Base-by-base conservation (phyloP, 2,797 vertebrate species). In the Megalops cyprinoides region DNA sequence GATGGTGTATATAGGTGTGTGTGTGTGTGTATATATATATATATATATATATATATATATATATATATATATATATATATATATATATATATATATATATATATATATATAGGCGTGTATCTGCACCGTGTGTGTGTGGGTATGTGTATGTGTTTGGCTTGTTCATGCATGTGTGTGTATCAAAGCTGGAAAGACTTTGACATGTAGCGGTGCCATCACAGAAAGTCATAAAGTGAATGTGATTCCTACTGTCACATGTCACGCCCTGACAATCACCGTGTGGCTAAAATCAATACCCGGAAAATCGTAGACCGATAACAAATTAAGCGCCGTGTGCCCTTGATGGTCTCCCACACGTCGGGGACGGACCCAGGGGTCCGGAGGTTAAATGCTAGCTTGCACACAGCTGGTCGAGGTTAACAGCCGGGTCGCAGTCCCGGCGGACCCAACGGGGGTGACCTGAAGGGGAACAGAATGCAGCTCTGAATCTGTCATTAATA, bases 401-500 rank as follows among this genome's bases (percentile, higher is more conserved):
- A 39, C 37, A 6, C 20, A 58, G 42, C 69, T 2, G n/a, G 78
- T 55, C 67, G 46, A 53, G 51, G 48, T 51, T 42, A 78, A 49
- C 77, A 69, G 65, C 49, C 37, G 49, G 12, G 12, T 15, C 2
- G 20, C 31, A 5, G 34, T 79, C 51, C 65, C 51, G 20, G 7
- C 2, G 3, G 78, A 73, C 48, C 7, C 15, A 0, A 60, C 9
- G 8, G n/a, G 14, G 14, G 23, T 44, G 10, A 37, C 20, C 42
- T 48, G 25, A 25, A 62, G 49, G 55, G 44, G 42, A 23, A 71
- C 20, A 39, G 14, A 10, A 31, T 58, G n/a, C n/a, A 28, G 20
- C 77, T 37, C 28, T 34, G n/a, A 44, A 42, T 42, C 9, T 34
- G 12, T 34, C 67, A 44, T 75, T 75, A 80, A 85, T 77, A 82